Evolutionary conservation across 1,140 invertebrate genomes (phyloP).

Genomic region (Drosophila pseudoobscura): DNA sequence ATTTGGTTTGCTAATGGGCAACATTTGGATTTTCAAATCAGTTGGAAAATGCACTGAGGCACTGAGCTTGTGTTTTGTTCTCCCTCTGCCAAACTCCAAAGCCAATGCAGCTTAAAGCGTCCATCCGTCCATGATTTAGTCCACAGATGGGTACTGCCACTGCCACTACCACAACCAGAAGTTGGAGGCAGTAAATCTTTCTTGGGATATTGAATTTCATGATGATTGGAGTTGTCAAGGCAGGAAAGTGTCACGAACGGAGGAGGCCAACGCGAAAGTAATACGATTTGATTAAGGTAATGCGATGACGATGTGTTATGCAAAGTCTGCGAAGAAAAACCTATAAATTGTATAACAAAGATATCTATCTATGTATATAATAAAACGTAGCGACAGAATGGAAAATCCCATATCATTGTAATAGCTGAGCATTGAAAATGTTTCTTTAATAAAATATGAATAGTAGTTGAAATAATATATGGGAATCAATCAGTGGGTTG

Average conservation of each 20-base stretch:
- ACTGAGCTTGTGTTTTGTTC: slow-evolving; percentile 39
- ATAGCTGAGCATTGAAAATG: no score
- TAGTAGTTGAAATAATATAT: no score
- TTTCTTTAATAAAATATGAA: no score
- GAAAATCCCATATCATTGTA: no score
- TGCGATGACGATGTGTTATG: background rate
- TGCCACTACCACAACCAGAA: background rate
- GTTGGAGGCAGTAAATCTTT: slow-evolving; percentile 25
- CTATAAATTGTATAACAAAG: no score
- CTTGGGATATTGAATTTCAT: slow-evolving; percentile 34
- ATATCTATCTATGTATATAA: no score
- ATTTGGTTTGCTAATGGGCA: slow-evolving; percentile 80
- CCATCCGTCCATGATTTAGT: slow-evolving; percentile 59
- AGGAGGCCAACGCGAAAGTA: no score
- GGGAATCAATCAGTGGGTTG: no score
- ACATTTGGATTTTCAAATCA: slow-evolving; percentile 78
- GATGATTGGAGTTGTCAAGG: slow-evolving; percentile 48
- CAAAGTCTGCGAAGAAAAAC: no score
- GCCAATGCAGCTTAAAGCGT: slow-evolving; percentile 62
- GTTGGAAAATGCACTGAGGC: slow-evolving; percentile 74
- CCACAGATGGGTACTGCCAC: slow-evolving; percentile 3
- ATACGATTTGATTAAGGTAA: slow-evolving; percentile 5
- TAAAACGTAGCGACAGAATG: no score
- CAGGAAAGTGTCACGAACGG: background rate
- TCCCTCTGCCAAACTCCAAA: slow-evolving; percentile 18